Conservation (phyloP, 1,140 invertebrate genomes). For the Neuroterus valhalla region DNA sequence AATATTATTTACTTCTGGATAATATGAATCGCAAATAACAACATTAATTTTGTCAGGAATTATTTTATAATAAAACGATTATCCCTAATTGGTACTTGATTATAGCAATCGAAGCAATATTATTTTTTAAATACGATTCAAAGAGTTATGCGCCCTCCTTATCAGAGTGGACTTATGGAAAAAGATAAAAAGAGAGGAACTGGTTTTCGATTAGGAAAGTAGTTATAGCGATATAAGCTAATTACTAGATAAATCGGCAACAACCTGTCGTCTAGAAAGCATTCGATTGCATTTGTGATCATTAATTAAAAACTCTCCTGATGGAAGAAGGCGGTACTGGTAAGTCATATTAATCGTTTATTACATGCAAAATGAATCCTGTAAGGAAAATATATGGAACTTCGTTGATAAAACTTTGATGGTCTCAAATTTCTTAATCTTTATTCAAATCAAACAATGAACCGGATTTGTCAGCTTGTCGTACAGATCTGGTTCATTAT, state of each 20-base stretch:
- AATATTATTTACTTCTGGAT: too few species aligned
- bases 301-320: slow-evolving; percentile 3
- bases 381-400: neutral
- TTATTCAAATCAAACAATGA: too few species aligned
- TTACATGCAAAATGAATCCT: neutral
- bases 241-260: slow-evolving; percentile 24
- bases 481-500: too few species aligned
- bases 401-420: neutral
- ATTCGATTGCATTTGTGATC: slow-evolving; percentile 12
- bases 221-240: slow-evolving; percentile 17
- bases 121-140: too few species aligned
- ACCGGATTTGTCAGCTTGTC: too few species aligned
- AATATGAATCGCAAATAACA: too few species aligned
- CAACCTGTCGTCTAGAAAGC: slow-evolving; percentile 16
- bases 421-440: too few species aligned
- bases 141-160: neutral
- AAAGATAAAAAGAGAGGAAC: neutral
- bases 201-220: slow-evolving; percentile 17
- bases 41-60: too few species aligned
- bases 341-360: slow-evolving; percentile 17
- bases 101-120: too few species aligned
- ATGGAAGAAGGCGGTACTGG: slow-evolving; percentile 11
- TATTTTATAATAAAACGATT: too few species aligned
- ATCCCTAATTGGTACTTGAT: too few species aligned
- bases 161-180: neutral